These are phyloP conservation scores for Laterallus jamaicensis DNA, from an alignment of 2,113 vertebrate genomes.

Conservation along the genomic window DNA sequence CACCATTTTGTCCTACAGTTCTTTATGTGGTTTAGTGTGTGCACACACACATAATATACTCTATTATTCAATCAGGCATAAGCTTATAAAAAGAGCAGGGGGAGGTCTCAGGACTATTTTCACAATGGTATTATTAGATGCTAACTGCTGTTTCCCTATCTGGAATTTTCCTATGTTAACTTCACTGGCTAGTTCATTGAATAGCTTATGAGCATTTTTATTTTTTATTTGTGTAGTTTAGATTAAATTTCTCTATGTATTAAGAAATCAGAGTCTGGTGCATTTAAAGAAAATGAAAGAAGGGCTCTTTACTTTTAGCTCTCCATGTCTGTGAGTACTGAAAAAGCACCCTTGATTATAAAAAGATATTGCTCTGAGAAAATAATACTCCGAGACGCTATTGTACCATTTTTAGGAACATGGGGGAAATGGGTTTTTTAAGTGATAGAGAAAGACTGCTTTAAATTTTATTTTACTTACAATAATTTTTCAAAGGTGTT, in stretches of 20 bases:
- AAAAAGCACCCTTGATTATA: neutral
- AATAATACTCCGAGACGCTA: neutral
- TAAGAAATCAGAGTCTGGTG: neutral
- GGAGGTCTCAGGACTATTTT: neutral
- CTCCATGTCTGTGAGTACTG: neutral
- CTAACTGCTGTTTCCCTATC: neutral
- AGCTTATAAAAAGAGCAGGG: neutral
- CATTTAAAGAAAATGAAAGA: neutral
- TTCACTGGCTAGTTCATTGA: neutral
- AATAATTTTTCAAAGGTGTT: neutral
- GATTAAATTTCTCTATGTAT: neutral
- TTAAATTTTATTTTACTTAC: neutral
- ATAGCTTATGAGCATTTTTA: neutral
- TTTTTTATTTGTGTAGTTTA: neutral
- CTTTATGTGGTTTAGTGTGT: neutral
- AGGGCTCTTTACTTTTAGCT: neutral
- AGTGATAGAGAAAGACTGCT: neutral
- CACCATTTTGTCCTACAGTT: neutral
- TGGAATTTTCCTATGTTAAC: neutral
- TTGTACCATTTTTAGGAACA: neutral
- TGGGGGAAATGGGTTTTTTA: neutral
- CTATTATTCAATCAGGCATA: neutral
- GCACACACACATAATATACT: neutral
- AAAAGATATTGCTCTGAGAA: neutral
- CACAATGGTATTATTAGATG: neutral